These are phyloP conservation scores for Polydrusus cervinus DNA, from an alignment of 2,888 invertebrate genomes.

Conservation along the genomic window DNA sequence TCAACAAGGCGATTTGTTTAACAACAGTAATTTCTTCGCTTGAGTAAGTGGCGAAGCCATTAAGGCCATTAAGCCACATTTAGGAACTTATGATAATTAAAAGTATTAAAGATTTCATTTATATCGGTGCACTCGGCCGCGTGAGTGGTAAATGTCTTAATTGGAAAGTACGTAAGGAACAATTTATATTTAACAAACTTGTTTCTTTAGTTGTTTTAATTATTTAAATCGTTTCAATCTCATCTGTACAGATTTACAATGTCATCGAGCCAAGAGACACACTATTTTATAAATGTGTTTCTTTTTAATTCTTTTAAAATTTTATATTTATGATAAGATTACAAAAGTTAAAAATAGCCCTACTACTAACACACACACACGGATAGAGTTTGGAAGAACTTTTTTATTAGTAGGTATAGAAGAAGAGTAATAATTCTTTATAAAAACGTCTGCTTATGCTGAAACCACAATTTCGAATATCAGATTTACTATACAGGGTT, in stretches of 20 bases:
- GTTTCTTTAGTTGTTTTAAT: constrained; percentile 54
- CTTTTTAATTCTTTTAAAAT: no score
- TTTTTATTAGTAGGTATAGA: no score
- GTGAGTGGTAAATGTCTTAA: constrained; percentile 50
- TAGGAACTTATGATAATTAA: constrained; percentile 45
- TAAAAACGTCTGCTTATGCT: no score
- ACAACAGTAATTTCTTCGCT: constrained; percentile 29
- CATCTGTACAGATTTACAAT: constrained; percentile 62
- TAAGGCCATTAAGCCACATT: constrained; percentile 42
- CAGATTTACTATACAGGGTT: no score
- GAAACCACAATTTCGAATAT: no score
- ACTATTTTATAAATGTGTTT: not conserved
- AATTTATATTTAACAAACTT: constrained; percentile 48
- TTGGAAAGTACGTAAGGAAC: constrained; percentile 44
- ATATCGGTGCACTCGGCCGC: constrained; percentile 30
- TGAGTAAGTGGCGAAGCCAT: constrained; percentile 30
- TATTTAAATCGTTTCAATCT: constrained; percentile 57
- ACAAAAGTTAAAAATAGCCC: no score
- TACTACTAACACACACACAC: no score
- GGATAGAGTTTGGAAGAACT: no score
- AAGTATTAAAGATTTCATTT: constrained; percentile 41
- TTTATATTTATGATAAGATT: no score
- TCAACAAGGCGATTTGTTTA: constrained; percentile 33
- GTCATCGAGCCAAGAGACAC: constrained; percentile 50
- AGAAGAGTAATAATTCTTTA: no score